Conservation (phyloP, 2,797 vertebrate species). For the Anguilla pacifica region DNA sequence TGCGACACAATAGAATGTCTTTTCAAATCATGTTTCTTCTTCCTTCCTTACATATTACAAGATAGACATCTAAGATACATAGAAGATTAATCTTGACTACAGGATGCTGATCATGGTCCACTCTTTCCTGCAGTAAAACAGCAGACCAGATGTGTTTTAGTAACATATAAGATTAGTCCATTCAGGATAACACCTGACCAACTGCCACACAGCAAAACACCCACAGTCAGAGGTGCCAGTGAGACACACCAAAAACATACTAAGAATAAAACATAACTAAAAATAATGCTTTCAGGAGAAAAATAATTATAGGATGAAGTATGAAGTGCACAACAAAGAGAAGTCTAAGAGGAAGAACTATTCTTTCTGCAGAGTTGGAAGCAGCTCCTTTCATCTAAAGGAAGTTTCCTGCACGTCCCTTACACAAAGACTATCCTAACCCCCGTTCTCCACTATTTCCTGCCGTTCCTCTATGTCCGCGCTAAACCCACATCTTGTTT, state of each 20-base stretch:
- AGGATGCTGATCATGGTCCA: slow-evolving; percentile 43
- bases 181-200: slow-evolving; percentile 43
- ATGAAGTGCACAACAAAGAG: neutral
- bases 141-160: slow-evolving; percentile 47
- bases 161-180: slow-evolving; percentile 41
- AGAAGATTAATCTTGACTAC: slow-evolving; percentile 24
- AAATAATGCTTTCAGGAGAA: neutral
- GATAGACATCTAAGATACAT: neutral
- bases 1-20: neutral
- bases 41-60: neutral
- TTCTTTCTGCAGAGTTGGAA: neutral
- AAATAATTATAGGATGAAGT: slow-evolving; percentile 6
- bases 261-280: neutral
- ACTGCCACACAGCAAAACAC: slow-evolving; percentile 35
- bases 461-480: neutral
- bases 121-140: slow-evolving; percentile 10
- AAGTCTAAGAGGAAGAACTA: neutral
- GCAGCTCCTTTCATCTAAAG: neutral
- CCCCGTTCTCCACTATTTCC: neutral
- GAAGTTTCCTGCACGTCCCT: neutral
- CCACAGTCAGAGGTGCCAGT: slow-evolving; percentile 23
- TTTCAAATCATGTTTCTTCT: neutral
- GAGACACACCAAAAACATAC: neutral
- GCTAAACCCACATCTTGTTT: neutral
- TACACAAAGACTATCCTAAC: neutral